Evolutionary conservation across 2,113 vertebrate species (phyloP), one percentile per base, ranked within the genome.

Genomic region (Chunga burmeisteri): DNA sequence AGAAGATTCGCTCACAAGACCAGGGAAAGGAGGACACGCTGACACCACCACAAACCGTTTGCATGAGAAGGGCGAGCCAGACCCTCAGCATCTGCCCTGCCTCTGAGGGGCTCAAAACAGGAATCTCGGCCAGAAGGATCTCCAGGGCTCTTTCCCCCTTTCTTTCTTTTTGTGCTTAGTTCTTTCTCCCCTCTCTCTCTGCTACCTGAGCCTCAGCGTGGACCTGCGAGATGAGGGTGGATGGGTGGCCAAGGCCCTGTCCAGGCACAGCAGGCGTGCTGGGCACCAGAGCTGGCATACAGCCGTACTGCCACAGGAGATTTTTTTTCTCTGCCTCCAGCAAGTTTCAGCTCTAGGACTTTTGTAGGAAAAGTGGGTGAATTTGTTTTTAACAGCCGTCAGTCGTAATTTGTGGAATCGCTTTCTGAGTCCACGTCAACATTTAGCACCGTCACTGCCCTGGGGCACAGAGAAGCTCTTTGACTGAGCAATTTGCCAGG

Each of bases 211-310:
- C 18, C 32, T 16, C 7, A 7, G 47, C 4, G 4, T 7, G 2
- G 8, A 38, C 30, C 40, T 25, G 9, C 6, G 2, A 61, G 26
- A 44, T 0, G 5, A n/a, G 18, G 16, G 21, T 16, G n/a, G n/a
- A 3, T 8, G 3, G 4, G 16, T 23, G 46, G 18, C n/a, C 53
- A 22, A 26, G 61, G 25, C 11, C 0, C 17, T 53, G 30, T 10
- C 13, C 26, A 13, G 44, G 15, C 22, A 1, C n/a, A 26, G 20
- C 16, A 32, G 62, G 30, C 66, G 38, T 18, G 34, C 34, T 36
- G 59, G 62, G 13, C 1, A 3, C 15, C 70, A 30, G 46, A 47
- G 44, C 21, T 3, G 0, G 68, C 5, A 0, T 19, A 6, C 40
- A 10, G 22, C 2, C 0, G 3, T 32, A 7, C 52, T 16, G 26